Evolutionary conservation across 1,140 invertebrate genomes (phyloP), one percentile per base, ranked within the genome.

Genomic region (Cotesia typhae): DNA sequence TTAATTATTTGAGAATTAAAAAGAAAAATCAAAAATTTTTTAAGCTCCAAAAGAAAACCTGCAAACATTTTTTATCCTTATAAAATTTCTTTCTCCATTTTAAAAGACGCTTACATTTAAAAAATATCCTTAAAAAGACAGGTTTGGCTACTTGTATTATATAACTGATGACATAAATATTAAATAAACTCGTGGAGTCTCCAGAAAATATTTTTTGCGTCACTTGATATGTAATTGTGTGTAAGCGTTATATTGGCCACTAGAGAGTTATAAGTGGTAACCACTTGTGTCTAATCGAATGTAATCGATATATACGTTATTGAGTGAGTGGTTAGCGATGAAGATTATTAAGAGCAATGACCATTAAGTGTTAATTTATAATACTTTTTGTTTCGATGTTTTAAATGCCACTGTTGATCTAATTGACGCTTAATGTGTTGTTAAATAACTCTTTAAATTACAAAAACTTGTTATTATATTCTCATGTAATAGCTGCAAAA

Each of bases 211-310:
- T 47, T 14, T 47, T 28, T 53, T 52, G 14, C 7, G 6, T 35
- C 7, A n/a, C 17, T 66, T 10, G 51, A 53, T n/a, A 28, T 12
- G 35, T 12, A n/a, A 38, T 63, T 12, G 64, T 9, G 12, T 38
- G 28, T 52, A 52, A 37, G 64, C 38, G 28, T 10, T 47, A 51
- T 28, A 28, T 28, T 28, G 28, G 14, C 64, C 51, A 66, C 64
- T 66, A 51, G 38, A n/a, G 37, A 14, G 37, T 12, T n/a, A 53
- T 51, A 72, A 72, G 70, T 72, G 70, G 64, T 57, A 9, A 59
- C 70, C 70, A 72, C 70, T 72, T 72, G 70, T 67, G 64, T 36
- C 64, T 67, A 72, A 72, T 72, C 63, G 64, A 72, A 57, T 66
- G 70, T 67, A 72, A 72, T 72, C 70, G 70, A 72, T 72, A 72